phyloP scores from a whole-genome alignment of 2,888 invertebrate genomes.

The Anorthoa munda region DNA sequence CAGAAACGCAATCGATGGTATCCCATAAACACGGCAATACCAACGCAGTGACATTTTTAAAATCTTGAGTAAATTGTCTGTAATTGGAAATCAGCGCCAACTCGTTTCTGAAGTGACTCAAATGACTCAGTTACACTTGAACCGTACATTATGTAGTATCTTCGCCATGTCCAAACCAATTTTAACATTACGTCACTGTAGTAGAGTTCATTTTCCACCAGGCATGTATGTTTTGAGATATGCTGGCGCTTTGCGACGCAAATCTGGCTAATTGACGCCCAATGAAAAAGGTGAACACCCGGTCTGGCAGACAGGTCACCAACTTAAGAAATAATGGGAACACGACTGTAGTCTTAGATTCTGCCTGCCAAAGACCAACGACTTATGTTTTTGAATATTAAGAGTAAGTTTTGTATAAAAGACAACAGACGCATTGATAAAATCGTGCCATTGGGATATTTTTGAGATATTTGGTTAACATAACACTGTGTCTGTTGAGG shows the following conservation, averaged over 20 bases:
- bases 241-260: slow-evolving; percentile 61
- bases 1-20: slow-evolving; percentile 1
- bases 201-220: slow-evolving; percentile 54
- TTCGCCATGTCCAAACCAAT: slow-evolving; percentile 34
- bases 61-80: slow-evolving; percentile 54
- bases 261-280: slow-evolving; percentile 74
- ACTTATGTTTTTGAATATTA: neutral
- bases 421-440: neutral
- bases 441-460: neutral
- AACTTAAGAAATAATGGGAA: slow-evolving; percentile 36
- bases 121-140: slow-evolving; percentile 68
- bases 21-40: slow-evolving; percentile 5
- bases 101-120: slow-evolving; percentile 67
- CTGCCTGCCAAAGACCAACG: too few relatives aligned
- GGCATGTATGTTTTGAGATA: slow-evolving; percentile 26
- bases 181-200: slow-evolving; percentile 30
- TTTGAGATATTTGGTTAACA: neutral
- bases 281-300: slow-evolving; percentile 72
- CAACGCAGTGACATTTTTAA: slow-evolving; percentile 27
- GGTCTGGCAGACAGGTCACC: slow-evolving; percentile 61
- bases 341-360: neutral
- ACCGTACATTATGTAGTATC: slow-evolving; percentile 53
- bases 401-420: neutral
- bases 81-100: slow-evolving; percentile 71
- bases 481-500: neutral